Evolutionary conservation across 1,140 invertebrate genomes (phyloP).

Genomic region (Sinonovacula constricta): DNA sequence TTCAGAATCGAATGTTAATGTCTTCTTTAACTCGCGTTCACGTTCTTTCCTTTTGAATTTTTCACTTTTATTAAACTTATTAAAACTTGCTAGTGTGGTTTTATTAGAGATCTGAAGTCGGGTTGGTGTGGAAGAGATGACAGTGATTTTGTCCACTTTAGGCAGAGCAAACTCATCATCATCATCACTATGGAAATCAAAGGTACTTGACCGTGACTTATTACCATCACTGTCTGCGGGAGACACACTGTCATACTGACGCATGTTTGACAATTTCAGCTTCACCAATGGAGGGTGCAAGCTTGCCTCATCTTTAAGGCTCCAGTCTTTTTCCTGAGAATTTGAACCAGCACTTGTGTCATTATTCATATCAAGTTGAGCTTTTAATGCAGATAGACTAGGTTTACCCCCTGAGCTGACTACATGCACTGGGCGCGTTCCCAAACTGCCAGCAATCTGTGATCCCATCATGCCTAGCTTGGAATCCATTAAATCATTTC

Average conservation of each 20-base stretch:
- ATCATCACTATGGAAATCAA: slow-evolving; percentile 73
- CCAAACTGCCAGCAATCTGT: slow-evolving; percentile 1
- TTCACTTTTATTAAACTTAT: slow-evolving; percentile 64
- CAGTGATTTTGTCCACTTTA: slow-evolving; percentile 53
- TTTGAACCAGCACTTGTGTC: slow-evolving; percentile 42
- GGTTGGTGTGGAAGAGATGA: slow-evolving; percentile 67
- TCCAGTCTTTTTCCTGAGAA: slow-evolving; percentile 43
- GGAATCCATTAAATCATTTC: slow-evolving; percentile 21
- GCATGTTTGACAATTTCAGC: slow-evolving; percentile 42
- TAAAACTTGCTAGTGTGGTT: slow-evolving; percentile 60
- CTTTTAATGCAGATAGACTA: slow-evolving; percentile 42
- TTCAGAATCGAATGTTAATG: slow-evolving; percentile 55
- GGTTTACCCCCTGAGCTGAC: slow-evolving; percentile 40
- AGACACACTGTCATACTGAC: slow-evolving; percentile 34
- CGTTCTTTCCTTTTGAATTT: slow-evolving; percentile 66
- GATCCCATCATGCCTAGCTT: slow-evolving; percentile 37
- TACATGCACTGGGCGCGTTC: slow-evolving; percentile 2
- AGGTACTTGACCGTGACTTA: slow-evolving; percentile 59
- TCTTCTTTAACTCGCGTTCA: slow-evolving; percentile 59
- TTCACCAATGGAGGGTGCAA: slow-evolving; percentile 45
- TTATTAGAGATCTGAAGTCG: slow-evolving; percentile 67
- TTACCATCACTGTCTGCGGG: slow-evolving; percentile 40
- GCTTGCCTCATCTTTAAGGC: slow-evolving; percentile 35
- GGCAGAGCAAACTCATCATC: slow-evolving; percentile 62
- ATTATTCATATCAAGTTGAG: slow-evolving; percentile 47